Percentiles rank a stretch among this genome's conserved stretches.
These are phyloP conservation scores for Gymnodraco acuticeps DNA, from an alignment of 2,797 vertebrate genomes.

Conservation along the genomic window DNA sequence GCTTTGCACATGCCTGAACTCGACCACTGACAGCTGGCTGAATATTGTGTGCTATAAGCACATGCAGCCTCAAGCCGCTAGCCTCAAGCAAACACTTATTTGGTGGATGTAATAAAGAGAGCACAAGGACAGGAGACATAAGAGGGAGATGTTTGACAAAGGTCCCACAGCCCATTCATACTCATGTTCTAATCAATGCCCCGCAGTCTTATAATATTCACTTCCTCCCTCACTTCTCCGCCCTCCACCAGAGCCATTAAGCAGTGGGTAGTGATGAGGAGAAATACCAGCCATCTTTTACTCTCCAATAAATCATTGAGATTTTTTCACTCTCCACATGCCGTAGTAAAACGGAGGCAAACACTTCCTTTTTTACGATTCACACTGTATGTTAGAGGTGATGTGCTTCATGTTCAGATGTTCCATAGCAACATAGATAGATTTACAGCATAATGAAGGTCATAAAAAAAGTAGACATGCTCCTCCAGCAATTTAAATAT, in stretches of 20 bases:
- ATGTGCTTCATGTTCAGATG: constrained; percentile 50
- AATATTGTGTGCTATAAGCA: background rate
- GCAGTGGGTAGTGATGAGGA: constrained; percentile 31
- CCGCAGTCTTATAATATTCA: constrained; percentile 9
- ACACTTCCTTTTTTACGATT: constrained; percentile 58
- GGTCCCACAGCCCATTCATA: background rate
- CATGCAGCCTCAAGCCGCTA: background rate
- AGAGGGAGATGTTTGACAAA: background rate
- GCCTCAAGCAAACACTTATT: background rate
- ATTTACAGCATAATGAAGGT: constrained; percentile 63
- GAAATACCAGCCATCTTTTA: constrained; percentile 35
- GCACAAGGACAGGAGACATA: background rate
- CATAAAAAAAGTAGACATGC: constrained; percentile 55
- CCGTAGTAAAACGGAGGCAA: constrained; percentile 61
- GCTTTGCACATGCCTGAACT: background rate
- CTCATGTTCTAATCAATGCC: background rate
- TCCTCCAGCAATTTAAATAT: constrained; percentile 43
- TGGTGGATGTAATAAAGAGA: background rate
- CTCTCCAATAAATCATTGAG: constrained; percentile 54
- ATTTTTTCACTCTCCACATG: constrained; percentile 13
- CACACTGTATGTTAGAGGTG: constrained; percentile 38
- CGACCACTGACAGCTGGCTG: background rate
- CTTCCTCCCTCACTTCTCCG: constrained; percentile 18
- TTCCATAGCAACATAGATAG: constrained; percentile 33
- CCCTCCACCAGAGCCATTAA: constrained; percentile 43